These are phyloP conservation scores for Crepidodera aurea DNA, from an alignment of 2,888 invertebrate species.

Conservation along the genomic window DNA sequence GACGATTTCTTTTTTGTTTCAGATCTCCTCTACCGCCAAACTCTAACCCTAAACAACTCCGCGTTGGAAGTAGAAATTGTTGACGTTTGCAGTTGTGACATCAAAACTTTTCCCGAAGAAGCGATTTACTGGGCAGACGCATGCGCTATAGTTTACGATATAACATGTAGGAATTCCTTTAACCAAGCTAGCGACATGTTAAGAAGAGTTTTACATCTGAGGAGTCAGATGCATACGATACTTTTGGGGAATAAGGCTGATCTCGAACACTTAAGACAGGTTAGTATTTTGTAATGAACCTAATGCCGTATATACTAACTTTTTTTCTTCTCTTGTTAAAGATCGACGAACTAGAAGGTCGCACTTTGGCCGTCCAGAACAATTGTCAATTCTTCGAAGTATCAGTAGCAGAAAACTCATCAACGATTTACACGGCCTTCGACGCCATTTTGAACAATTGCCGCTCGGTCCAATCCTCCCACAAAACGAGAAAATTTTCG, in stretches of 20 bases:
- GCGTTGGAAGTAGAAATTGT: slow-evolving; percentile 80
- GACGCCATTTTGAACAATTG: slow-evolving; percentile 75
- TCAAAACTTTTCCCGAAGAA: slow-evolving; percentile 63
- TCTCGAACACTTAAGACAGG: slow-evolving; percentile 79
- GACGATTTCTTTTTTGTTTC: slow-evolving; percentile 60
- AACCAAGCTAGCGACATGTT: slow-evolving; percentile 74
- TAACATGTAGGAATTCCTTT: slow-evolving; percentile 76
- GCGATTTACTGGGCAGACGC: slow-evolving; percentile 82
- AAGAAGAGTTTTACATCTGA: slow-evolving; percentile 64
- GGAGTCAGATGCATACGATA: slow-evolving; percentile 65
- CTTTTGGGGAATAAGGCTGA: slow-evolving; percentile 83
- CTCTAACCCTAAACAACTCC: slow-evolving; percentile 75
- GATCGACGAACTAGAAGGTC: slow-evolving; percentile 77
- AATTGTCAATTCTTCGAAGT: slow-evolving; percentile 81
- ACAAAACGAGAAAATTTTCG: slow-evolving; percentile 76
- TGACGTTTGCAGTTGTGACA: slow-evolving; percentile 78
- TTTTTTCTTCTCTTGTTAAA: slow-evolving; percentile 64
- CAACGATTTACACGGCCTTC: slow-evolving; percentile 76
- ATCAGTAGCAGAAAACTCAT: slow-evolving; percentile 82
- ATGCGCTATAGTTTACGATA: slow-evolving; percentile 79
- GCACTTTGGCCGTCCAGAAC: slow-evolving; percentile 71
- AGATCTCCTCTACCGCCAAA: slow-evolving; percentile 81
- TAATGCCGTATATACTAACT: no score
- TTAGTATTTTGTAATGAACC: no score
- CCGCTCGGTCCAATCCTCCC: slow-evolving; percentile 58